Base-by-base conservation (phyloP, 1,140 invertebrate genomes). In the Diorhabda carinulata region DNA sequence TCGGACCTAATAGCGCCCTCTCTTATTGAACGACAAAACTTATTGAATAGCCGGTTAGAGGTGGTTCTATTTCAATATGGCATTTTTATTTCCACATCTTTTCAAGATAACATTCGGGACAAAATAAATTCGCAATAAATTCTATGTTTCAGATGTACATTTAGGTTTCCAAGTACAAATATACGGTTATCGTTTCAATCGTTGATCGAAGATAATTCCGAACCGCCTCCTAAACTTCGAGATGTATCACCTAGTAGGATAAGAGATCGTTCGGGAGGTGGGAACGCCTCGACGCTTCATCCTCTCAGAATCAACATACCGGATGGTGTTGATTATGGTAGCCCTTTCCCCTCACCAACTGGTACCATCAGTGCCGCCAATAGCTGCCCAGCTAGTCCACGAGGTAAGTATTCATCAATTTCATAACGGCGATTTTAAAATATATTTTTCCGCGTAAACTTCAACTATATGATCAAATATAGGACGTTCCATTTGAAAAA, bases 111-210 rank as follows among this genome's bases (percentile, higher is more conserved):
- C 25, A 25, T 25, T 25, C 25, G 25, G 25, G 2, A 56, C n/a
- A 56, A 7, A 56, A 56, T 56, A 59, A 10, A 10, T 59, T 59
- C 10, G n/a, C 57, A 5, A 2, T 40, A n/a, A 45, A 58, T 47
- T 60, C 4, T 57, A 25, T 64, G 74, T 72, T 89, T 89, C 86
- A 98, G 95, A 80, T 98, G 95, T 84, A 91, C 91, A 64, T 89
- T 98, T 76, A 87, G 96, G 76, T 99, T 99, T 84, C 96, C 97
- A 59, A 98, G 95, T 82, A 99, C 96, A 81, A 98, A 94, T 81
- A 98, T 98, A 80, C 91, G 94, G 74, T 89, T 99, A 71, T 87
- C 92, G 80, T 98, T 98, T 83, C 93, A 97, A 83, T 97, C 95
- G 57, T 85, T 98, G 76, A 88, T 97, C 68, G 93, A 95, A 78